phyloP scores from a whole-genome alignment of 2,797 vertebrate genomes.

The Brachyalestes nurse region DNA sequence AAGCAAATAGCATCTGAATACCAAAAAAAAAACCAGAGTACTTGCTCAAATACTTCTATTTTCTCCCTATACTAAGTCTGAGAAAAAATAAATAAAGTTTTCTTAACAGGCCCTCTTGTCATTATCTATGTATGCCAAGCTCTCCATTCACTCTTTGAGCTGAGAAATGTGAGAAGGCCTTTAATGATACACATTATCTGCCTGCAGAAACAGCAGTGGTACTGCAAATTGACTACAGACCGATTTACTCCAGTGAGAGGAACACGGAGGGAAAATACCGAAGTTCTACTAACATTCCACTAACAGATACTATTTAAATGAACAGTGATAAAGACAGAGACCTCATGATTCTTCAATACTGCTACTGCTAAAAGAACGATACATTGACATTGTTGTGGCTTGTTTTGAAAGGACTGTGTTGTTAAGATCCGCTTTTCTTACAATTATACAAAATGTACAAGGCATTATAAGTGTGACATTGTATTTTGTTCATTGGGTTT shows the following conservation, averaged over 20 bases:
- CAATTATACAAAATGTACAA: too few species aligned
- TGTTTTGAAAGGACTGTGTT: neutral
- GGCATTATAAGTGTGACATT: too few species aligned
- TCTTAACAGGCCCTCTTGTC: conserved; percentile 19
- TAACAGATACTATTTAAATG: neutral
- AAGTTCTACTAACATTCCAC: neutral
- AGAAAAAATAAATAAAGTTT: conserved; percentile 33
- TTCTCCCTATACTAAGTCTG: conserved; percentile 34
- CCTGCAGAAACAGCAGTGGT: conserved; percentile 43
- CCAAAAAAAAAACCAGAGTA: neutral
- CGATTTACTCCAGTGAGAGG: neutral
- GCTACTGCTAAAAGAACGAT: neutral
- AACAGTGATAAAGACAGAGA: neutral
- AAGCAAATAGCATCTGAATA: neutral
- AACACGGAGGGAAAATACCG: neutral
- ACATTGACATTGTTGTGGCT: neutral
- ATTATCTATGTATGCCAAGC: conserved; percentile 30
- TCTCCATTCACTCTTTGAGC: conserved; percentile 7
- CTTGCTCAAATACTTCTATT: conserved; percentile 18
- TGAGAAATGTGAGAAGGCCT: neutral
- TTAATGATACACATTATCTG: conserved; percentile 37
- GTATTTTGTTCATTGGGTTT: too few species aligned
- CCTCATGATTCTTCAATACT: neutral
- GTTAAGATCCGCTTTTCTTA: neutral
- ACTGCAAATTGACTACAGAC: conserved; percentile 30